These are phyloP conservation scores for Melopsittacus undulatus DNA, from an alignment of 2,797 vertebrate species.

Conservation along the genomic window DNA sequence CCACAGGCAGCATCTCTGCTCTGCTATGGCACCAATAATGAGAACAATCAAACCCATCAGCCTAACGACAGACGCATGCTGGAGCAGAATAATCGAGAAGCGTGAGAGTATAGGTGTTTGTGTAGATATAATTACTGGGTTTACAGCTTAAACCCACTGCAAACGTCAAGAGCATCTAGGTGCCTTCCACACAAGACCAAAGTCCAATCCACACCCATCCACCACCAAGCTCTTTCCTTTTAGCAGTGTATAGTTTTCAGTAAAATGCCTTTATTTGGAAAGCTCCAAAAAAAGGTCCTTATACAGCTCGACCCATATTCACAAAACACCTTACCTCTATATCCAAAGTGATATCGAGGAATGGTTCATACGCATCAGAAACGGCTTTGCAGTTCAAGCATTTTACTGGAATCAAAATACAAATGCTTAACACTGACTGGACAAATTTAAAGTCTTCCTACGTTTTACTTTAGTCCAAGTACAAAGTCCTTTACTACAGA, in stretches of 20 bases:
- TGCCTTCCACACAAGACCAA: background rate
- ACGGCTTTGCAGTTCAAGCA: constrained; percentile 98
- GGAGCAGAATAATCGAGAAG: background rate
- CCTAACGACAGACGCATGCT: background rate
- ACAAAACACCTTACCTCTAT: constrained; percentile 87
- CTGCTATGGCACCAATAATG: background rate
- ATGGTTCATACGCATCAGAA: constrained; percentile 94
- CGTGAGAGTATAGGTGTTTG: background rate
- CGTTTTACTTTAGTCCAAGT: no score
- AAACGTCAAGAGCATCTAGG: background rate
- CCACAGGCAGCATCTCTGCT: background rate
- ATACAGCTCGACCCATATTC: background rate
- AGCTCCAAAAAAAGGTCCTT: background rate
- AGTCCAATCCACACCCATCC: background rate
- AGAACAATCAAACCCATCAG: background rate
- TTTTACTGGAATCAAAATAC: constrained; percentile 86
- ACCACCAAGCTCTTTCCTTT: background rate
- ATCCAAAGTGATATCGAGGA: constrained; percentile 91
- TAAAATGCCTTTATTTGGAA: background rate
- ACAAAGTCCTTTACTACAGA: no score
- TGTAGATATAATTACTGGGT: background rate
- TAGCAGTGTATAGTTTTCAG: background rate
- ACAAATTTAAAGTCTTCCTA: background rate
- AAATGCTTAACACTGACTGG: constrained; percentile 23
- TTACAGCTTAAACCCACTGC: background rate